A percentile compares a stretch with the other conserved stretches of the same genome.
These are phyloP conservation scores for Nesogale talazaci DNA, from an alignment of 2,113 vertebrate genomes.

Conservation along the genomic window DNA sequence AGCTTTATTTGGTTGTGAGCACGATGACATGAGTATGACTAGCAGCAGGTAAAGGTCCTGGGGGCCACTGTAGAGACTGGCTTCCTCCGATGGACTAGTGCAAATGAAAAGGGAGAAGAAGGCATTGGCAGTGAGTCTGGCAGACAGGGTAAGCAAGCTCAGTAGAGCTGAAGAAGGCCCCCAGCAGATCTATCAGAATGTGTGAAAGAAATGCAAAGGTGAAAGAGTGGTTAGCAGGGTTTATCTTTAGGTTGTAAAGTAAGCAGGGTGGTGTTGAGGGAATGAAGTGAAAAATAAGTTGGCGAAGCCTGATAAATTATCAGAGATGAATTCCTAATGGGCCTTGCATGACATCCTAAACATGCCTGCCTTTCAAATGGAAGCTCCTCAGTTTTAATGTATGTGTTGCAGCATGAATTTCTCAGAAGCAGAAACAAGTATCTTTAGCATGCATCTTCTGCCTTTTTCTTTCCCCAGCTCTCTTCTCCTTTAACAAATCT, in stretches of 20 bases:
- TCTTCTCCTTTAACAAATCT: not conserved
- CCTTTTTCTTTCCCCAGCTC: not conserved
- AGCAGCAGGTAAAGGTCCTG: not conserved
- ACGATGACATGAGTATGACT: not conserved
- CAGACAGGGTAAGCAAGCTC: not conserved
- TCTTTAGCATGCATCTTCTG: not conserved
- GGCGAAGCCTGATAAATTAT: not conserved
- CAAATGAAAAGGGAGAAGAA: not conserved
- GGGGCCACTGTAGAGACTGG: not conserved
- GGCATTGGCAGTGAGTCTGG: not conserved
- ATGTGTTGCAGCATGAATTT: not conserved
- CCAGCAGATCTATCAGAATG: not conserved
- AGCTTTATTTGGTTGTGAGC: not conserved
- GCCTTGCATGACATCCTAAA: not conserved
- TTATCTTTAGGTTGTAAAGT: not conserved
- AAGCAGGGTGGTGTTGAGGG: not conserved
- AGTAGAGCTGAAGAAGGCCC: not conserved
- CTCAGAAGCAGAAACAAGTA: not conserved
- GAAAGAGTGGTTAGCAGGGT: not conserved
- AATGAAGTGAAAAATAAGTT: not conserved
- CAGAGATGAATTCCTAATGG: not conserved
- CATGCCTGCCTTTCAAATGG: not conserved
- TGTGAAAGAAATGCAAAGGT: not conserved
- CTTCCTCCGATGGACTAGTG: not conserved
- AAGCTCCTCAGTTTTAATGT: not conserved